These are phyloP conservation scores for Pycnomerus fuliginosus DNA, from an alignment of 2,888 invertebrate species.

Conservation along the genomic window DNA sequence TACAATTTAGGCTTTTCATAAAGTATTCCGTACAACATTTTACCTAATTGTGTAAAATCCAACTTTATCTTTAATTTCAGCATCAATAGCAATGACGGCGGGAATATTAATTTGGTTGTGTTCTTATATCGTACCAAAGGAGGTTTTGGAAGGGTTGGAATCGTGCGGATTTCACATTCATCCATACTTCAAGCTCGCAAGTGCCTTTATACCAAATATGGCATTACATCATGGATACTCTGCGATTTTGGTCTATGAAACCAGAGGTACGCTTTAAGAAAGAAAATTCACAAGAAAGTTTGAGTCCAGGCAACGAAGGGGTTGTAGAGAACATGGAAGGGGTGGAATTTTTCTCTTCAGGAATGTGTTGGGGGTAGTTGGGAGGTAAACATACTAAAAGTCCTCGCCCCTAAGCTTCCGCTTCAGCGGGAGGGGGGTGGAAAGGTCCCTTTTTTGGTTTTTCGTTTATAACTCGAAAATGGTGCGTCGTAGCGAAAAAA, in stretches of 20 bases:
- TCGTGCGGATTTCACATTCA: constrained; percentile 35
- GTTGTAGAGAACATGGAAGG: too few species aligned
- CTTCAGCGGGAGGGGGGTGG: too few species aligned
- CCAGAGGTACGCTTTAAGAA: constrained; percentile 47
- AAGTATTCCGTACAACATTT: too few species aligned
- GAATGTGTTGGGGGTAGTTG: too few species aligned
- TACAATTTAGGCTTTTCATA: too few species aligned
- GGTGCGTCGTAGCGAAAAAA: too few species aligned
- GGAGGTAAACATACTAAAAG: too few species aligned
- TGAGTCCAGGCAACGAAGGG: too few species aligned
- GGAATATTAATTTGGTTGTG: constrained; percentile 49
- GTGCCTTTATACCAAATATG: constrained; percentile 44
- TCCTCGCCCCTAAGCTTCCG: too few species aligned
- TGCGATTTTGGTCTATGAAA: constrained; percentile 45
- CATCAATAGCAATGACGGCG: constrained; percentile 43
- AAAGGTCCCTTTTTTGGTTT: too few species aligned
- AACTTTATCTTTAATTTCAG: constrained; percentile 39
- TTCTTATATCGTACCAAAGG: constrained; percentile 43
- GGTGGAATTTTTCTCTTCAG: constrained; percentile 44
- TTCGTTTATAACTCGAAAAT: too few species aligned
- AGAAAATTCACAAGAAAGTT: constrained; percentile 44
- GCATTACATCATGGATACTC: constrained; percentile 45
- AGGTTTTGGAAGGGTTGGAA: constrained; percentile 28
- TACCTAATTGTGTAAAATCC: too few species aligned
- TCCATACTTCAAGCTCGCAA: constrained; percentile 20